A percentile compares a stretch with the other conserved stretches of the same genome.
Evolutionary conservation across 2,113 vertebrate genomes (phyloP).

Genomic region (Corythoichthys intestinalis): DNA sequence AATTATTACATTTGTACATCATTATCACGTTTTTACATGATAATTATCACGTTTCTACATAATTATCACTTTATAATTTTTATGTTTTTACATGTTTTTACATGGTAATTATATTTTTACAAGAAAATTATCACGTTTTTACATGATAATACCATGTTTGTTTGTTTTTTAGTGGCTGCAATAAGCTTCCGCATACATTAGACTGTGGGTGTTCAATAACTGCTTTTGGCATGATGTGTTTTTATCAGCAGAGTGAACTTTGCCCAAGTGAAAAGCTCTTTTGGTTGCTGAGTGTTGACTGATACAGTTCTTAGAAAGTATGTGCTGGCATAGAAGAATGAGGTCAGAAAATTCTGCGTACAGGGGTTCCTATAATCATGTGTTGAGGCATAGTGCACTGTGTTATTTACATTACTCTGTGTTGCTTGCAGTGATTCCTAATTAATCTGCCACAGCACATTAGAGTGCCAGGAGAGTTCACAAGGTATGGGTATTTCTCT

Average conservation of each 20-base stretch:
- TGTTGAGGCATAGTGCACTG: neutral
- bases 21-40: too few species aligned
- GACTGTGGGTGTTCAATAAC: constrained; percentile 10
- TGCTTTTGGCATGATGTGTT: constrained; percentile 17
- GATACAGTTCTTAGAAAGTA: constrained; percentile 42
- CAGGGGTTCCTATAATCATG: neutral
- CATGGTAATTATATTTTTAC: too few species aligned
- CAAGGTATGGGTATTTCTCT: neutral
- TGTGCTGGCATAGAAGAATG: neutral
- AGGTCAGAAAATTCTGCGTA: constrained; percentile 10
- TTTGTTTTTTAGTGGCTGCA: too few species aligned
- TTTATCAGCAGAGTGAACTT: constrained; percentile 49
- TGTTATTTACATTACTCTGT: neutral
- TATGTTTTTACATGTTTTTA: too few species aligned
- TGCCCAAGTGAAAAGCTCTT: constrained; percentile 38
- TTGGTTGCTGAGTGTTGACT: constrained; percentile 36
- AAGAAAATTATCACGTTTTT: too few species aligned
- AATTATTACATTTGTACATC: too few species aligned
- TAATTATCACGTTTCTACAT: too few species aligned
- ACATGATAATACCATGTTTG: too few species aligned
- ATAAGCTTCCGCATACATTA: neutral
- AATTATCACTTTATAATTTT: too few species aligned
- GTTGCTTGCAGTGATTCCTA: neutral
- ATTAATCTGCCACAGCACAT: neutral
- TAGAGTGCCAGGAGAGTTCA: neutral